Evolutionary conservation across 2,888 invertebrate genomes (phyloP), one percentile per base, ranked within the genome.

Genomic region (Caenorhabditis auriculariae): DNA sequence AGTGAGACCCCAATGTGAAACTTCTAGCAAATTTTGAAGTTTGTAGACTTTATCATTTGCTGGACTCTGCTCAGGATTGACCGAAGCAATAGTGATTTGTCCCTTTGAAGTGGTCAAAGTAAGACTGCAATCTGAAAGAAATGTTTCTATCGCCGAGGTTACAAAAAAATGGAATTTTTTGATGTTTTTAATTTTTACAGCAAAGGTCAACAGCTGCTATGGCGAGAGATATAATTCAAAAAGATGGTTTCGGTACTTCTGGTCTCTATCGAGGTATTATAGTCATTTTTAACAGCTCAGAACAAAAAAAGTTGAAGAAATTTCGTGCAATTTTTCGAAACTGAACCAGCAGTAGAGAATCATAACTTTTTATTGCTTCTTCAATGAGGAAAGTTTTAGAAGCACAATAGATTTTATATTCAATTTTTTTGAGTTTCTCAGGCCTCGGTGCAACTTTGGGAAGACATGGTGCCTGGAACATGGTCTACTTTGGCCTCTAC

Each of bases 41-140:
- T 56, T 58, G 39, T 54, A 68, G 65, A 57, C 69, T 19, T 91
- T 90, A 83, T 88, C 91, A 3, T 82, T 91, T 75, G 91, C 94
- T 61, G 94, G 94, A 39, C 85, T 93, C 12, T 88, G 89, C 55
- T 90, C 43, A 19, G 94, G 94, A 46, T 84, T 91, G 2, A 90
- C 93, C n/a, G 93, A 94, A 84, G 92, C 89, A 5, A 86, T 93
- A 63, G 86, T 93, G 52, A 90, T 93, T 0, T 93, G 93, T 84
- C 93, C 93, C 0, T 93, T 93, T 82, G 93, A 94, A 55, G 91
- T 93, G 29, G 91, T 95, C 0, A 95, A 94, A 86, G 92, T 94
- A 35, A 60, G 73, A 15, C 63, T 80, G 19, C 79, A 79, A 54
- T 60, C 79, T 23, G 76, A 80, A 32, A 47, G 70, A 42, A 72